Evolutionary conservation across 1,140 invertebrate genomes (phyloP).

Genomic region (Nymphalis io): DNA sequence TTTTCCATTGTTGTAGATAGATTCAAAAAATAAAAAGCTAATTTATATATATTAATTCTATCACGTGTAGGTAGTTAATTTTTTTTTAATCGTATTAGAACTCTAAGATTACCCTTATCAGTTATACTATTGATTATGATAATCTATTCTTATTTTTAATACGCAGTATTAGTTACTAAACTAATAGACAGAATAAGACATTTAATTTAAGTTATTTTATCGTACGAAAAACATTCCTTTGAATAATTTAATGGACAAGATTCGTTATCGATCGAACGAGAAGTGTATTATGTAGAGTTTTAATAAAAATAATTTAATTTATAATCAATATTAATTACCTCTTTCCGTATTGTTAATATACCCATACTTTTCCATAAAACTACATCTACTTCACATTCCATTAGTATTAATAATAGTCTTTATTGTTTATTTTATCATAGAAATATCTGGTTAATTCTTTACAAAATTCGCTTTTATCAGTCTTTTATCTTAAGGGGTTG

Average conservation of each 20-base stretch:
- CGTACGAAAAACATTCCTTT: conserved; percentile 1
- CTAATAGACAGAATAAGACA: neutral
- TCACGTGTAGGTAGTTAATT: neutral
- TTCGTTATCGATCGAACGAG: conserved; percentile 1
- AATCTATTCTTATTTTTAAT: conserved; percentile 2
- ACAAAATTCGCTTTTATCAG: conserved; percentile 79
- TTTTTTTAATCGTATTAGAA: neutral
- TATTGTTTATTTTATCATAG: conserved; percentile 40
- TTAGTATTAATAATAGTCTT: conserved; percentile 37
- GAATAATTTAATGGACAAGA: conserved; percentile 33
- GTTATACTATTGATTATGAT: neutral
- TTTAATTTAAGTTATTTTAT: conserved; percentile 5
- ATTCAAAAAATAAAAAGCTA: neutral
- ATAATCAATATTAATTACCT: conserved; percentile 18
- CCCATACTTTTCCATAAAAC: conserved; percentile 9
- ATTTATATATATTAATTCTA: neutral
- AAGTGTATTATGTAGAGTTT: conserved; percentile 19
- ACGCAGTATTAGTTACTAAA: neutral
- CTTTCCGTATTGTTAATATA: conserved; percentile 14
- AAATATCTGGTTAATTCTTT: conserved; percentile 46
- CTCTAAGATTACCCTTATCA: neutral
- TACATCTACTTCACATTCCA: conserved; percentile 30
- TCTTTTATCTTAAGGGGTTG: conserved; percentile 68
- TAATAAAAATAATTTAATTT: conserved; percentile 35
- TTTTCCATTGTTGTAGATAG: neutral